Evolutionary conservation across 2,797 vertebrate species (phyloP).

Genomic region (Diglossa cyanea): DNA sequence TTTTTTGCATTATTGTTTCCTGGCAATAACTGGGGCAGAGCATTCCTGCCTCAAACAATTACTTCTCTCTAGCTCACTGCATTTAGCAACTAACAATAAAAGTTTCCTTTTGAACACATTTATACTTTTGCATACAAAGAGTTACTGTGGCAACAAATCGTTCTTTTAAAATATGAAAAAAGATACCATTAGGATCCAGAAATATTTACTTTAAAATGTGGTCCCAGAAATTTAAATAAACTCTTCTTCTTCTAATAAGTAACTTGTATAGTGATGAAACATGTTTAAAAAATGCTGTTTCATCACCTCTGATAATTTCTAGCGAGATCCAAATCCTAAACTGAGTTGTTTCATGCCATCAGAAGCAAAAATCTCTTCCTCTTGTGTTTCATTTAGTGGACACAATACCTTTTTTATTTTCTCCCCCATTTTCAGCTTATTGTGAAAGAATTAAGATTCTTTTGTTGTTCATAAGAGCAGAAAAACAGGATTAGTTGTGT

Average conservation of each 20-base stretch:
- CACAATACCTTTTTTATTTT: neutral
- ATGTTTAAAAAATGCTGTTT: neutral
- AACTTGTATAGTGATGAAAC: neutral
- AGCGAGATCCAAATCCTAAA: neutral
- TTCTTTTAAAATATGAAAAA: neutral
- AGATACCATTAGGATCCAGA: neutral
- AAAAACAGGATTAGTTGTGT: neutral
- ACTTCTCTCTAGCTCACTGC: neutral
- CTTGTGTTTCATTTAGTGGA: neutral
- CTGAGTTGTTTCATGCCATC: neutral
- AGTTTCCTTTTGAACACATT: neutral
- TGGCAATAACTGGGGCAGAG: neutral
- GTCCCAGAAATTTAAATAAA: neutral
- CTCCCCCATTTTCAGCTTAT: neutral
- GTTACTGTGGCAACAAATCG: neutral
- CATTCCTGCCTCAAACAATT: neutral
- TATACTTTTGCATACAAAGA: neutral
- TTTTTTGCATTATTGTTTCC: neutral
- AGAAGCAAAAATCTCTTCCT: neutral
- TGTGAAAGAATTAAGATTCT: neutral
- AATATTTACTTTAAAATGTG: neutral
- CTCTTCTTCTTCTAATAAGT: neutral
- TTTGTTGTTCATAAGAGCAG: neutral
- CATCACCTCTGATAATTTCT: neutral
- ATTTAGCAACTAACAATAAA: neutral